Conservation (phyloP, 2,113 vertebrate species). For the Bothrops jararaca region DNA sequence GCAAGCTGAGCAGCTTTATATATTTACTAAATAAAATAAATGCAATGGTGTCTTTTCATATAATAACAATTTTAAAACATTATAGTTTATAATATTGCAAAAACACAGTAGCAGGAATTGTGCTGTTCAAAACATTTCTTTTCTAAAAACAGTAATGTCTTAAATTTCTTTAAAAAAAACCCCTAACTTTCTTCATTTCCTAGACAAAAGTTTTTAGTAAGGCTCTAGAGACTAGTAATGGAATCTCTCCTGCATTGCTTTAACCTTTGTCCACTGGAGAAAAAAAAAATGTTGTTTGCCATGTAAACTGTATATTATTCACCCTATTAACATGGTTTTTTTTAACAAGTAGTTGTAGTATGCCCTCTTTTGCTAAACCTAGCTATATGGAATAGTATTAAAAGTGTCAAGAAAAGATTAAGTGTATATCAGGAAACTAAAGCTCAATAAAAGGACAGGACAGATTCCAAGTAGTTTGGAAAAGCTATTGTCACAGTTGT, state of each 20-base stretch:
- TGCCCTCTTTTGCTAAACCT: constrained; percentile 6
- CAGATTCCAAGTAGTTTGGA: constrained; percentile 22
- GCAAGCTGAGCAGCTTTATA: neutral
- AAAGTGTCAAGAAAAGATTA: constrained; percentile 31
- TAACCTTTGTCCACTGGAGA: neutral
- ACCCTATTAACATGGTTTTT: neutral
- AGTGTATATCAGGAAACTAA: constrained; percentile 24
- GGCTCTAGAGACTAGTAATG: neutral
- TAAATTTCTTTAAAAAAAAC: neutral
- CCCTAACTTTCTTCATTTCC: neutral
- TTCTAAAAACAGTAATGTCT: neutral
- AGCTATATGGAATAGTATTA: constrained; percentile 13
- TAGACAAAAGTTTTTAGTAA: constrained; percentile 12
- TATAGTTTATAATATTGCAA: neutral
- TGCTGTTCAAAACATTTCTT: neutral
- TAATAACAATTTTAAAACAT: neutral
- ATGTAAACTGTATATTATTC: constrained; percentile 1
- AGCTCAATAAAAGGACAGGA: neutral
- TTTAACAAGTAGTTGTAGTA: neutral
- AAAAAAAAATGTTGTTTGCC: constrained; percentile 17
- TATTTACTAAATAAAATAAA: neutral
- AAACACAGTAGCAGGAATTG: neutral
- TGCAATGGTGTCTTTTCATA: too few relatives aligned
- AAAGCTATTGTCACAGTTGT: neutral
- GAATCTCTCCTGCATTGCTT: neutral